Evolutionary conservation across 2,888 invertebrate species (phyloP).

Genomic region (Mantis religiosa): DNA sequence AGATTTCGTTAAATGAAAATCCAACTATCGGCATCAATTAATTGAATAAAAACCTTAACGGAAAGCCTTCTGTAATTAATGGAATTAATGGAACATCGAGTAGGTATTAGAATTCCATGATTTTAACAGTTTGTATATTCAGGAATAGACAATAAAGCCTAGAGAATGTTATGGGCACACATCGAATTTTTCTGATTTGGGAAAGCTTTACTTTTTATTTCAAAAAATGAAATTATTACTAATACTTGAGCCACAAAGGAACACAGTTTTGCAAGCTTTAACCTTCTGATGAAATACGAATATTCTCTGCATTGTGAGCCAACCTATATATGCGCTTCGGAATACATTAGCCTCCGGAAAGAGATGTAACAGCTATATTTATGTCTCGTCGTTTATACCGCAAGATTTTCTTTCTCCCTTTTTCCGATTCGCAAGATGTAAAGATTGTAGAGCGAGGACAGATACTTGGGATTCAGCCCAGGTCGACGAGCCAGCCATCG

Average conservation of each 20-base stretch:
- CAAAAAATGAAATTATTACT: too few relatives aligned
- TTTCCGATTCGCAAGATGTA: background rate
- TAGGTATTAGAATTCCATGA: too few relatives aligned
- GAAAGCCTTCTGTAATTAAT: too few relatives aligned
- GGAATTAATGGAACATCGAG: too few relatives aligned
- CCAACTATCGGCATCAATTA: too few relatives aligned
- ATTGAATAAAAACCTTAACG: too few relatives aligned
- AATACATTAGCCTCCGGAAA: background rate
- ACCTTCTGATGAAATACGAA: background rate
- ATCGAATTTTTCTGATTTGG: too few relatives aligned
- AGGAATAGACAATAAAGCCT: too few relatives aligned
- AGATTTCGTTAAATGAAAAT: too few relatives aligned
- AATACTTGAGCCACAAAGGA: background rate
- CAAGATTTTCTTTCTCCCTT: background rate
- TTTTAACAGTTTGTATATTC: too few relatives aligned
- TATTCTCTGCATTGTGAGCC: background rate
- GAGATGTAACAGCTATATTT: background rate
- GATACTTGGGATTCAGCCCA: background rate
- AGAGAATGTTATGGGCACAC: too few relatives aligned
- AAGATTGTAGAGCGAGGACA: background rate
- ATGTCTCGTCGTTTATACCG: background rate
- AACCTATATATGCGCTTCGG: background rate
- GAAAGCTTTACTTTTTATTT: too few relatives aligned
- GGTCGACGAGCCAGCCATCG: background rate
- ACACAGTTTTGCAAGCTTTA: background rate